Conservation (phyloP, 2,888 invertebrate species). For the Polyploca ridens region DNA sequence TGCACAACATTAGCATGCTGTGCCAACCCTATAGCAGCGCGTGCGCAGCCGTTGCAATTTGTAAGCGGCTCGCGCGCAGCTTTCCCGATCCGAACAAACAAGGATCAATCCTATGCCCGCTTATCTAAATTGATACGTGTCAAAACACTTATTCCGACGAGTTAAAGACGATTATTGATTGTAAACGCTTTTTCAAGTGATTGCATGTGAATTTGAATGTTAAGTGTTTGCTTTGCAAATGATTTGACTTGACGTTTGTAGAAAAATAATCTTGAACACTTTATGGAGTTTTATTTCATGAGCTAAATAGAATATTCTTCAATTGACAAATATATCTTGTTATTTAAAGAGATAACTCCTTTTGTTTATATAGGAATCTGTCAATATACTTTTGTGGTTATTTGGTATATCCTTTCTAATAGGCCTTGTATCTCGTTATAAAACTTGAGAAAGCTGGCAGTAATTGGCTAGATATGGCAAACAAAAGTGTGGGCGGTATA, state of each 20-base stretch:
- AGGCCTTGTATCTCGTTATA: too few species aligned
- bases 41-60: slow-evolving; percentile 68
- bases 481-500: too few species aligned
- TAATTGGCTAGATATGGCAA: too few species aligned
- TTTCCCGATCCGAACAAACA: slow-evolving; percentile 38
- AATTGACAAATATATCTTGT: too few species aligned
- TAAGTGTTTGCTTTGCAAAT: slow-evolving; percentile 34
- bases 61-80: slow-evolving; percentile 61
- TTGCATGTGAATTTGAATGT: slow-evolving; percentile 13
- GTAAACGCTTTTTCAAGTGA: slow-evolving; percentile 16
- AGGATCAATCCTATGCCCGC: slow-evolving; percentile 45
- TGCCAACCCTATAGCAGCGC: slow-evolving; percentile 57
- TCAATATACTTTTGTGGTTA: too few species aligned
- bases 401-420: too few species aligned
- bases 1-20: neutral
- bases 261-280: neutral
- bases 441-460: too few species aligned
- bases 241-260: slow-evolving; percentile 17
- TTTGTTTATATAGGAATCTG: too few species aligned
- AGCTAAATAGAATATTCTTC: neutral
- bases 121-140: slow-evolving; percentile 41
- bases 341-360: too few species aligned
- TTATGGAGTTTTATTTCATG: neutral
- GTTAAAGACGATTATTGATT: slow-evolving; percentile 26
- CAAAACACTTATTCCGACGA: slow-evolving; percentile 39